Percentiles rank a stretch among this genome's conserved stretches.
These are phyloP conservation scores for Lipophrys pholis DNA, from an alignment of 2,113 vertebrate genomes.

Conservation along the genomic window DNA sequence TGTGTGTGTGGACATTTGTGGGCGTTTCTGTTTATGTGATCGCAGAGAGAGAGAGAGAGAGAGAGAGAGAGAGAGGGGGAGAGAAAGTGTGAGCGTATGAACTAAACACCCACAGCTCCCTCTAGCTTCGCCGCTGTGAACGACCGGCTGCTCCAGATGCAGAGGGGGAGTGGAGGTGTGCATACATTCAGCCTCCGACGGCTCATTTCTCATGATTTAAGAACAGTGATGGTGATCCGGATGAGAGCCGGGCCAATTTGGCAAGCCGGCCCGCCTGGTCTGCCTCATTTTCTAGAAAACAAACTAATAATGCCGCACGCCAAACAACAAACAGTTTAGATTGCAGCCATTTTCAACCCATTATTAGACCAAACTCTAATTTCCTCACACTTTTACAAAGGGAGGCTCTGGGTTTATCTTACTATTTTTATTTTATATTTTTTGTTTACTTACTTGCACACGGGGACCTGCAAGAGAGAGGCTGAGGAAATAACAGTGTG, in stretches of 20 bases:
- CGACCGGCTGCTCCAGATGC: constrained; percentile 34
- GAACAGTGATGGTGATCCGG: constrained; percentile 29
- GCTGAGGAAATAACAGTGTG: constrained; percentile 42
- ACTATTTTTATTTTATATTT: neutral
- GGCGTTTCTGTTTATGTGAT: constrained; percentile 28
- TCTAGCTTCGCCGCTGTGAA: constrained; percentile 70
- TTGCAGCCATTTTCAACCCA: neutral
- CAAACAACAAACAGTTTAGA: constrained; percentile 28
- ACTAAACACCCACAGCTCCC: constrained; percentile 78
- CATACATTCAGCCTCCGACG: constrained; percentile 30
- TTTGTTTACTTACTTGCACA: no score
- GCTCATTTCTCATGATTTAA: constrained; percentile 74
- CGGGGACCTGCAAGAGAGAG: constrained; percentile 1
- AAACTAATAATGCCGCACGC: constrained; percentile 20
- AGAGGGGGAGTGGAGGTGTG: constrained; percentile 10
- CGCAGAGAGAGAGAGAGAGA: constrained; percentile 3
- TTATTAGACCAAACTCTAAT: neutral
- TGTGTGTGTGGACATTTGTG: constrained; percentile 9
- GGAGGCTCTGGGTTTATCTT: neutral
- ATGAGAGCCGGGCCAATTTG: constrained; percentile 31
- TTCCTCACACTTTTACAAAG: neutral
- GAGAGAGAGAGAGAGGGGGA: constrained; percentile 4
- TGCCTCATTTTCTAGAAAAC: constrained; percentile 24
- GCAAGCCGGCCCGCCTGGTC: constrained; percentile 5
- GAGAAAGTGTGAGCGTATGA: constrained; percentile 5